Conservation (phyloP, 92 coral and sea anemone genomes). For the Zoanthus sociatus region DNA sequence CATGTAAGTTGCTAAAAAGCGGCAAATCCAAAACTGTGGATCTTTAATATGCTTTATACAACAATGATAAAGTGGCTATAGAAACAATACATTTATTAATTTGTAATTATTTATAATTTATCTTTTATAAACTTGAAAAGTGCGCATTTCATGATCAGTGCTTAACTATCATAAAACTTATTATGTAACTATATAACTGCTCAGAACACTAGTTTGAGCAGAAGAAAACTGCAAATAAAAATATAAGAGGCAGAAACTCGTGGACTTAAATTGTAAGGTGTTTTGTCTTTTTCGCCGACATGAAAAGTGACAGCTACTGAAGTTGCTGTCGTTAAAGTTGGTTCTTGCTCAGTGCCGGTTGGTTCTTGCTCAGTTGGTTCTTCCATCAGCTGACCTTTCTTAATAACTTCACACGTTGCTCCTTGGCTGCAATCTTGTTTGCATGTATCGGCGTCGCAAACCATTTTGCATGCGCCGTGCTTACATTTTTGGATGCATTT, state of each 20-base stretch:
- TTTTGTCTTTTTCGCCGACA: neutral
- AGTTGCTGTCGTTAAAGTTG: neutral
- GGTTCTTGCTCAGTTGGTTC: neutral
- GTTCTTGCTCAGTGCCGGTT: neutral
- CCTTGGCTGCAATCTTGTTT: slow-evolving; percentile 14
- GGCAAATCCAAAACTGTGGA: no score
- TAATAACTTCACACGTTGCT: slow-evolving; percentile 3
- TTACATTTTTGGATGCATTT: slow-evolving; percentile 21
- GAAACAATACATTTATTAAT: no score
- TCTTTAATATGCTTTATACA: no score
- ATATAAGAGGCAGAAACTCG: neutral
- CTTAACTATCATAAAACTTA: neutral
- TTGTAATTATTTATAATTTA: no score
- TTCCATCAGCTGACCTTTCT: neutral
- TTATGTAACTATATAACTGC: neutral
- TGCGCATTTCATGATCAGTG: neutral
- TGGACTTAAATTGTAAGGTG: neutral
- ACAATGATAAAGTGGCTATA: no score
- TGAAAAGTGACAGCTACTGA: neutral
- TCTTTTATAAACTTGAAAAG: no score
- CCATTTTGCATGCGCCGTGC: slow-evolving; percentile 15
- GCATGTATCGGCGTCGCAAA: slow-evolving; percentile 26
- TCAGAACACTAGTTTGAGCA: neutral
- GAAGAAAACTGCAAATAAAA: neutral
- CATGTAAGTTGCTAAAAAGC: no score